A percentile compares a stretch with the other conserved stretches of the same genome.
These are phyloP conservation scores for Villa cingulata DNA, from an alignment of 2,888 invertebrate genomes.

Conservation along the genomic window DNA sequence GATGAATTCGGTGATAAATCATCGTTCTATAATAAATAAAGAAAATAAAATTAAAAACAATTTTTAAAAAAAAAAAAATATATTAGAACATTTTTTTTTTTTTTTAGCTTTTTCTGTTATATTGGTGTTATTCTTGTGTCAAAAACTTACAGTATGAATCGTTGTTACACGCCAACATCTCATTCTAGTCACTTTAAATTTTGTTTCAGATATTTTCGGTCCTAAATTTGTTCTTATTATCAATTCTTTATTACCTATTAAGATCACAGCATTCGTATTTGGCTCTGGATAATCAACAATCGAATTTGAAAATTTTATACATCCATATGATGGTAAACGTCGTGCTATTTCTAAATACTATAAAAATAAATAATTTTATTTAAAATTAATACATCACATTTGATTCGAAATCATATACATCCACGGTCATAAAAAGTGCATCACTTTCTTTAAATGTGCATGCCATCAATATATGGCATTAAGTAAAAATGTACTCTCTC, in stretches of 20 bases:
- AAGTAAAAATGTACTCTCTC: too few species aligned
- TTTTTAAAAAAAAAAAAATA: not conserved
- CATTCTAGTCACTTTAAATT: constrained; percentile 91
- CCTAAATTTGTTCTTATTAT: constrained; percentile 50
- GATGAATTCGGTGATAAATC: constrained; percentile 12
- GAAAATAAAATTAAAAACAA: not conserved
- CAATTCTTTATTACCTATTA: constrained; percentile 77
- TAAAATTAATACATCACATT: too few species aligned
- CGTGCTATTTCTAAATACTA: constrained; percentile 78
- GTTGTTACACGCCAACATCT: constrained; percentile 94
- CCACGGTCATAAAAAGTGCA: too few species aligned
- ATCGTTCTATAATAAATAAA: constrained; percentile 13
- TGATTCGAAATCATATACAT: too few species aligned
- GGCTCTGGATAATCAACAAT: constrained; percentile 62
- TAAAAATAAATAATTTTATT: constrained; percentile 21
- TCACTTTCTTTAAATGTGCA: too few species aligned
- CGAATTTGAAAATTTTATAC: constrained; percentile 64
- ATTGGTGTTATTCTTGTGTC: too few species aligned
- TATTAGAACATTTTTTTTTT: not conserved
- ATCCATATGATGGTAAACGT: constrained; percentile 78
- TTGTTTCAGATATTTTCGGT: constrained; percentile 60
- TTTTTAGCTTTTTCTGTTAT: not conserved
- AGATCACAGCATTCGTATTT: constrained; percentile 54
- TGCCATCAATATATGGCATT: too few species aligned
- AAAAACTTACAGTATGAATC: constrained; percentile 50